A percentile compares a stretch with the other conserved stretches of the same genome.
phyloP scores from a whole-genome alignment of 2,888 invertebrate species.

The Antheraea assamensis region DNA sequence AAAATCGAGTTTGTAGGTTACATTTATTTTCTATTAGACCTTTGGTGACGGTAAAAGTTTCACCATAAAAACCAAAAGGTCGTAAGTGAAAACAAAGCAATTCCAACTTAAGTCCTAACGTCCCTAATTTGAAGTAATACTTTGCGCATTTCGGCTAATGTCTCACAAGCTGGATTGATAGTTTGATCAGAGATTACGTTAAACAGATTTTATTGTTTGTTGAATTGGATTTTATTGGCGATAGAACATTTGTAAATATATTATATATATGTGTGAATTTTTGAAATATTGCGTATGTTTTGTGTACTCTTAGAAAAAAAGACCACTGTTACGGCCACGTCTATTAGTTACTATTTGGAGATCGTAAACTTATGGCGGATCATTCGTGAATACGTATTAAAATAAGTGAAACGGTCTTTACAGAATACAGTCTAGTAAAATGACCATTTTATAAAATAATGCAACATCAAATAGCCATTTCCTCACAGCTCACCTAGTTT shows the following conservation, averaged over 20 bases:
- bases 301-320: neutral
- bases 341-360: neutral
- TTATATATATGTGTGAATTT: neutral
- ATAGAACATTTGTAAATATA: slow-evolving; percentile 6
- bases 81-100: neutral
- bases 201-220: slow-evolving; percentile 37
- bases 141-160: slow-evolving; percentile 1
- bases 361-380: neutral
- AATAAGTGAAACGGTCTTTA: neutral
- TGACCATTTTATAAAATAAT: neutral
- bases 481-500: neutral
- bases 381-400: neutral
- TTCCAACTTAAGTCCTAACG: neutral
- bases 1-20: neutral
- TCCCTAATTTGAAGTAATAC: neutral
- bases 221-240: slow-evolving; percentile 33
- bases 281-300: neutral
- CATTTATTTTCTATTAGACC: neutral
- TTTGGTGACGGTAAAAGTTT: neutral
- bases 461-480: neutral
- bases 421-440: neutral
- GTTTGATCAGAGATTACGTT: slow-evolving; percentile 32
- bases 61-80: neutral
- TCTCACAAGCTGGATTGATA: slow-evolving; percentile 2
- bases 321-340: too few relatives aligned